Evolutionary conservation across 2,113 vertebrate species (phyloP), one percentile per base, ranked within the genome.

Genomic region (Mystacornis crossleyi): DNA sequence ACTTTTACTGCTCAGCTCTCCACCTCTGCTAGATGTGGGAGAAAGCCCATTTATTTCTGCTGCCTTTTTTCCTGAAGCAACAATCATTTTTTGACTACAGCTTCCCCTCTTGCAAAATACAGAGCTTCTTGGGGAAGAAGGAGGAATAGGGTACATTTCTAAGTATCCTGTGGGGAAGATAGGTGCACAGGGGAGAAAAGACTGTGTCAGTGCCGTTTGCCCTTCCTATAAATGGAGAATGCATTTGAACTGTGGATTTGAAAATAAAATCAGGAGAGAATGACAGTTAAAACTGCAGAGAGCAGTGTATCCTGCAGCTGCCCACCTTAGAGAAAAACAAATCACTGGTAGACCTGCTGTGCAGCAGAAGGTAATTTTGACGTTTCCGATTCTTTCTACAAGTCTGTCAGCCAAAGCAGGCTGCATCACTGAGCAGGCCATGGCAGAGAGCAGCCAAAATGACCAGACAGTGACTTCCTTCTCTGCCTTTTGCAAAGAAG

Each of bases 281-380:
- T 31, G 48, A 48, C 1, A 3, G 71, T 69, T 88, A 53, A 54
- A 74, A 45, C 58, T 84, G 72, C 80, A 69, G 67, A 70, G 38
- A 89, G 26, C 21, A 51, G 57, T 0, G 0, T 72, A 60, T 55
- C 43, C 67, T 81, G 72, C 86, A 91, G 83, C 95, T 94, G 58
- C 40, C 50, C 0, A 0, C 8, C 83, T 81, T 77, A 34, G 67
- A 86, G 66, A 45, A 73, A 93, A 90, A 47, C 70, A 93, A 71
- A 80, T 74, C 47, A 16, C 4, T 74, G 55, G 7, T 75, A 74
- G 38, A 82, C 24, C 74, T 71, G 78, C 74, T 82, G 79, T 16
- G 20, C 61, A 89, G 38, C 67, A 91, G 66, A 82, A 75, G n/a
- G 50, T 51, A 47, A 26, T 81, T 93, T 58, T 91, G 72, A 62